phyloP scores from a whole-genome alignment of 2,888 invertebrate genomes.

The Sussaba pulchella region DNA sequence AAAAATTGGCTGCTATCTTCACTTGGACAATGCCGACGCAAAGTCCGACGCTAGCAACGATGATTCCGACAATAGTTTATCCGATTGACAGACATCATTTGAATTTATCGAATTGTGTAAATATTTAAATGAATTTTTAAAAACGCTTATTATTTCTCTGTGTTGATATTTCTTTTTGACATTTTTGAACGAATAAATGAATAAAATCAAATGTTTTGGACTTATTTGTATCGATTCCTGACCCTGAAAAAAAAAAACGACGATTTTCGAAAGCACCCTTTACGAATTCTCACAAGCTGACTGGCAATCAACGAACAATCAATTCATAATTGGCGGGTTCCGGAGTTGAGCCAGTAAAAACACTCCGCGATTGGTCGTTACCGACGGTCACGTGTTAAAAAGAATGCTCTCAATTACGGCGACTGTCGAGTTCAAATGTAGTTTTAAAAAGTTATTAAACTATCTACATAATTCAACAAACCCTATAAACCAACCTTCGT shows the following conservation, averaged over 20 bases:
- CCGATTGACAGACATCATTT: slow-evolving; percentile 15
- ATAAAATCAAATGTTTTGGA: neutral
- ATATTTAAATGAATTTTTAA: slow-evolving; percentile 19
- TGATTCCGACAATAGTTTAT: slow-evolving; percentile 50
- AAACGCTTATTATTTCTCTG: neutral
- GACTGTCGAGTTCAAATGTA: neutral
- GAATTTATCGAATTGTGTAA: neutral
- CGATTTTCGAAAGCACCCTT: no score
- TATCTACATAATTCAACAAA: neutral
- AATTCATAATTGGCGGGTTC: slow-evolving; percentile 30
- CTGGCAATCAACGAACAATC: neutral
- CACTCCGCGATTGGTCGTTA: slow-evolving; percentile 21
- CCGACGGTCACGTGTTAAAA: neutral
- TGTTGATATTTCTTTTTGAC: neutral
- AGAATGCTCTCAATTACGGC: slow-evolving; percentile 1
- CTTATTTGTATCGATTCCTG: no score
- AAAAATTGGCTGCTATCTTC: slow-evolving; percentile 87
- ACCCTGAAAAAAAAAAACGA: no score
- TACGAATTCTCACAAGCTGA: neutral
- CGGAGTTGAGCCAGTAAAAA: neutral
- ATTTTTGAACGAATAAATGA: neutral
- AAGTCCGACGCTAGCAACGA: slow-evolving; percentile 43
- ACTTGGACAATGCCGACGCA: slow-evolving; percentile 64
- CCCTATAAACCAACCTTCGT: neutral
- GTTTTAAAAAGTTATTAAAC: neutral